These are phyloP conservation scores for Zosterops pallidus DNA, from an alignment of 2,113 vertebrate genomes.

Conservation along the genomic window DNA sequence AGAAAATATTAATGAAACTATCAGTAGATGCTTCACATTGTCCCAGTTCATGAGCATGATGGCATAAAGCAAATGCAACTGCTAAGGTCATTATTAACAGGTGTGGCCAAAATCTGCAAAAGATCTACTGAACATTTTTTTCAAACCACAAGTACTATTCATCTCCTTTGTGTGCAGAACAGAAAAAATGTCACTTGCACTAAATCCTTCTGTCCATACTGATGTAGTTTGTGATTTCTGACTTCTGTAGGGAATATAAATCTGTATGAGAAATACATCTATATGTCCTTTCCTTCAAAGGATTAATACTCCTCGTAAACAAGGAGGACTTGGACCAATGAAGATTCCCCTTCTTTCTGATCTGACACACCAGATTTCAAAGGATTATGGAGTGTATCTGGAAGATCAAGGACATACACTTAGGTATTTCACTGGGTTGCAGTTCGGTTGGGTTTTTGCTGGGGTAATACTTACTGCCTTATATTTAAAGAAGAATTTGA, in stretches of 20 bases:
- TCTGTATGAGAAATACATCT: not conserved
- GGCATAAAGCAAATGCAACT: not conserved
- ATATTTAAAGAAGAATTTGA: not conserved
- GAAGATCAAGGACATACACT: slow-evolving; percentile 95
- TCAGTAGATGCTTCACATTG: not conserved
- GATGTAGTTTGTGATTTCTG: not conserved
- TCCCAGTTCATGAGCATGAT: not conserved
- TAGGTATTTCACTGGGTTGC: slow-evolving; percentile 73
- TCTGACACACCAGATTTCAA: slow-evolving; percentile 93
- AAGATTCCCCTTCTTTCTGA: slow-evolving; percentile 95
- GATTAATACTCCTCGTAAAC: slow-evolving; percentile 94
- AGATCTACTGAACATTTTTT: not conserved
- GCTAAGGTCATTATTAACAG: not conserved
- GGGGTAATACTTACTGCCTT: not conserved
- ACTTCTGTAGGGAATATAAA: not conserved
- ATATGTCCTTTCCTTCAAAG: slow-evolving; percentile 67
- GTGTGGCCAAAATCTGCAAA: not conserved
- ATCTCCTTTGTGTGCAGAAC: not conserved
- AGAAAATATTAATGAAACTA: not conserved
- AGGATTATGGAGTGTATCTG: slow-evolving; percentile 94
- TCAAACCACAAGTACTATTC: not conserved
- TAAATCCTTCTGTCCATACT: not conserved
- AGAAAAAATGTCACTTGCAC: not conserved
- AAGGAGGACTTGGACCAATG: slow-evolving; percentile 91
- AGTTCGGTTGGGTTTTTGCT: not conserved